Base-by-base conservation (phyloP, 2,888 invertebrate genomes). In the Neoascia interrupta region DNA sequence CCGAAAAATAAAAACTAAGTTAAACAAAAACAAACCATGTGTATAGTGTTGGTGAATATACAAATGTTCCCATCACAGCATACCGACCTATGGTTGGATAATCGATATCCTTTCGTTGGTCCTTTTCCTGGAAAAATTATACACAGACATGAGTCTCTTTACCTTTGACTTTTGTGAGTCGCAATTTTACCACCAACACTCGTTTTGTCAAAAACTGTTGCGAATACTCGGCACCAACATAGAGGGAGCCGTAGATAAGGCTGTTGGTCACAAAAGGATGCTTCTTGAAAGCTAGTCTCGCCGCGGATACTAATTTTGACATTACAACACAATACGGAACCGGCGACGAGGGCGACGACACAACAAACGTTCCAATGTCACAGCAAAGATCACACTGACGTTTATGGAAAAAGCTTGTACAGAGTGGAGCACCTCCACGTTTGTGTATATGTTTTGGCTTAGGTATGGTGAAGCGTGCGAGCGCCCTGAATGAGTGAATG, bases 171-270 rank as follows among this genome's bases (percentile, higher is more conserved):
- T n/a, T n/a, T n/a, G n/a, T n/a, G n/a, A n/a, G n/a, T n/a, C n/a
- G n/a, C n/a, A n/a, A n/a, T 10, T 28, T 73, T 73, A 79, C 85
- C 89, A 95, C 95, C 90, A 92, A 85, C 75, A 92, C 88, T 84
- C 92, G 91, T 84, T 91, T 94, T 58, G 92, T 92, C 76, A 93
- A 89, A 5, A 92, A 92, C 88, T 96, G 96, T 85, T 95, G 96
- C 0, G 94, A 93, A 66, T 94, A 90, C 86, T 96, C 96, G 0
- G 96, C 96, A 3, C 93, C 93, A 0, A 93, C 92, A 86, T 94
- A 96, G 83, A 96, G 92, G 0, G 92, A 90, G 3, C 94, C 96
- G 86, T 95, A 96, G 28, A 95, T 91, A 2, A 91, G 85, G 82
- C 91, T 89, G 84, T 92, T 92, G 61, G 91, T 89, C 36, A 91